These are phyloP conservation scores for Dascyllus trimaculatus DNA, from an alignment of 2,113 vertebrate species.

Conservation along the genomic window DNA sequence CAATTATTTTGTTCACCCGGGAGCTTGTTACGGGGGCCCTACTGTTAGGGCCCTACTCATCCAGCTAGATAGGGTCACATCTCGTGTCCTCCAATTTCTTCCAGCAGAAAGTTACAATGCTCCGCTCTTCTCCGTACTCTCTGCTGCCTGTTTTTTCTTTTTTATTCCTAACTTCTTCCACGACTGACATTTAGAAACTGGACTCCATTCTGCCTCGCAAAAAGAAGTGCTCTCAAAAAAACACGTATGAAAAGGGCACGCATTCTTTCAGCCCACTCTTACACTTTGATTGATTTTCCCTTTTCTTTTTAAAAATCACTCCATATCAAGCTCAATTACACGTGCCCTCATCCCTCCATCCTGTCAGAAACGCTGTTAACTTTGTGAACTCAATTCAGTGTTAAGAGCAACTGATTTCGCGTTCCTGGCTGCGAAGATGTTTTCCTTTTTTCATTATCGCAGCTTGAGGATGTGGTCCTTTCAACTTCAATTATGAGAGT, in stretches of 20 bases:
- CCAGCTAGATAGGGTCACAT: slow-evolving; percentile 34
- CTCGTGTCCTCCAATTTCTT: slow-evolving; percentile 48
- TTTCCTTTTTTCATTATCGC: slow-evolving; percentile 33
- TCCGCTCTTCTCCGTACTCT: background rate
- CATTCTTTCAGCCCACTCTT: slow-evolving; percentile 3
- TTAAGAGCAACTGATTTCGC: slow-evolving; percentile 3
- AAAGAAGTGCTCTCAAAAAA: slow-evolving; percentile 33
- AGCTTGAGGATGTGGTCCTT: slow-evolving; percentile 21
- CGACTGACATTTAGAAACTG: slow-evolving; percentile 45
- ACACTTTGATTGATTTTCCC: slow-evolving; percentile 17
- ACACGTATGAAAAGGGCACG: slow-evolving; percentile 51
- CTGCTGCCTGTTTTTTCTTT: background rate
- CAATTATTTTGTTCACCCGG: slow-evolving; percentile 61
- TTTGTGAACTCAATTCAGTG: slow-evolving; percentile 32
- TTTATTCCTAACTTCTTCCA: slow-evolving; percentile 11
- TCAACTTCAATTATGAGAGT: slow-evolving; percentile 29
- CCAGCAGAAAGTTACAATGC: slow-evolving; percentile 16
- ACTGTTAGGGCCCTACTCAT: slow-evolving; percentile 23
- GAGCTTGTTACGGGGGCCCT: slow-evolving; percentile 36
- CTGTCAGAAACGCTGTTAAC: slow-evolving; percentile 9
- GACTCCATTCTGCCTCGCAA: slow-evolving; percentile 14
- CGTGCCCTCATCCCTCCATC: background rate
- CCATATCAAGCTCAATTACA: slow-evolving; percentile 20
- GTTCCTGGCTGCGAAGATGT: slow-evolving; percentile 8
- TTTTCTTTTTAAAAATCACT: background rate